phyloP scores from a whole-genome alignment of 2,888 invertebrate species.

The Branchipolynoe longqiensis region DNA sequence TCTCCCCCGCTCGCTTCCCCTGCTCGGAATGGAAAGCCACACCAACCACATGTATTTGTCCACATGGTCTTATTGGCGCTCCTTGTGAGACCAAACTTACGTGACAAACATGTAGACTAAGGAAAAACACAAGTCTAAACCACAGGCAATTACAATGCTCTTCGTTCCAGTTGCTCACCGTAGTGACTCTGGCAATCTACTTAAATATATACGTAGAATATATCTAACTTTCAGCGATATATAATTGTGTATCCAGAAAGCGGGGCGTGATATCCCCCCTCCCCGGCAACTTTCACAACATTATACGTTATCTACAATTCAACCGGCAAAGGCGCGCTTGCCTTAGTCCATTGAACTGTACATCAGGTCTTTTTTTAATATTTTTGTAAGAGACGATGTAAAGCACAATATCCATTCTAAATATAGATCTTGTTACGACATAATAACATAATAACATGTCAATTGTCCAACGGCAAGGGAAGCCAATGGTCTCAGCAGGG shows the following conservation, averaged over 20 bases:
- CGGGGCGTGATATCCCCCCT: not conserved
- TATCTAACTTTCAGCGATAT: not conserved
- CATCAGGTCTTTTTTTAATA: too few species aligned
- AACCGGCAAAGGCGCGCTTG: not conserved
- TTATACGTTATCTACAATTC: slow-evolving; percentile 21
- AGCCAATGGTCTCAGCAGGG: slow-evolving; percentile 30
- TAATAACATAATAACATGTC: slow-evolving; percentile 36
- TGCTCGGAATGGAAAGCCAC: slow-evolving; percentile 53
- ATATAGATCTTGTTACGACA: slow-evolving; percentile 35
- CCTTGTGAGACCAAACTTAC: slow-evolving; percentile 35
- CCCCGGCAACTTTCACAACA: slow-evolving; percentile 26
- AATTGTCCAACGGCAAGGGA: slow-evolving; percentile 48
- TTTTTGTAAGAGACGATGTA: slow-evolving; percentile 30
- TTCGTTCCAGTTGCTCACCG: not conserved
- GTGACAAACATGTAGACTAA: slow-evolving; percentile 43
- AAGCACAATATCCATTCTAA: slow-evolving; percentile 42
- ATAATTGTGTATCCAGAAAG: not conserved
- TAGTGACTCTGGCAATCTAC: slow-evolving; percentile 30
- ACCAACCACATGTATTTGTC: slow-evolving; percentile 34
- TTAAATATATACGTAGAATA: slow-evolving; percentile 17
- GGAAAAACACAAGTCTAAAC: slow-evolving; percentile 35
- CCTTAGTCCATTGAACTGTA: slow-evolving; percentile 3
- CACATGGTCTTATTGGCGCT: not conserved
- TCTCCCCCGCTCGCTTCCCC: slow-evolving; percentile 58
- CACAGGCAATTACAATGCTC: slow-evolving; percentile 28